Evolutionary conservation across 2,797 vertebrate species (phyloP).

Genomic region (Philypnodon macrostomus): DNA sequence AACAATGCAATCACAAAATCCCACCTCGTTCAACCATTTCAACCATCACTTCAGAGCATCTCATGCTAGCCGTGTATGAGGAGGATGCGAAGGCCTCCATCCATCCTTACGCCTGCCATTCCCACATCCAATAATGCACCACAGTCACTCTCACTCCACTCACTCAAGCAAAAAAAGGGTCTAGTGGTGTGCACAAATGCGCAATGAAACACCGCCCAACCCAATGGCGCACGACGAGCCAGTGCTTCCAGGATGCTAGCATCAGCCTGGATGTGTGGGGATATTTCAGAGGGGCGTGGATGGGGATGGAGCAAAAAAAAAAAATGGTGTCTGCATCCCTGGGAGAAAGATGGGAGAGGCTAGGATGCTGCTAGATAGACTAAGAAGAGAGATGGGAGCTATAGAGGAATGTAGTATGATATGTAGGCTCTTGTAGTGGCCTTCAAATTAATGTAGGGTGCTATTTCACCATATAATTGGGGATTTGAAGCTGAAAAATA

Average conservation of each 20-base stretch:
- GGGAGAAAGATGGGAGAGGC: slow-evolving; percentile 12
- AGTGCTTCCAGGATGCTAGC: slow-evolving; percentile 13
- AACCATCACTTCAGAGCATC: too few relatives aligned
- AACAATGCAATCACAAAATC: too few relatives aligned
- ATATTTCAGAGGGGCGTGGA: slow-evolving; percentile 54
- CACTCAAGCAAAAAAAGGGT: slow-evolving; percentile 25
- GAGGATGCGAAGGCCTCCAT: slow-evolving; percentile 24
- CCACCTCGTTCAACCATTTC: not conserved
- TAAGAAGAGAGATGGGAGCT: slow-evolving; percentile 21
- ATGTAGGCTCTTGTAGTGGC: too few relatives aligned
- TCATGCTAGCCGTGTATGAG: too few relatives aligned
- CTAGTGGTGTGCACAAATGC: slow-evolving; percentile 61
- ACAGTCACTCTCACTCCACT: slow-evolving; percentile 15
- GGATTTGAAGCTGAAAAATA: slow-evolving; percentile 15
- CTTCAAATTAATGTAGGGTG: slow-evolving; percentile 5
- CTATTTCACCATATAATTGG: slow-evolving; percentile 44
- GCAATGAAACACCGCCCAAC: slow-evolving; percentile 67
- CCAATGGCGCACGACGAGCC: slow-evolving; percentile 59
- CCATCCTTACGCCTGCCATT: slow-evolving; percentile 3
- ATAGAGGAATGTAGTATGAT: slow-evolving; percentile 24
- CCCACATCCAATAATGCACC: slow-evolving; percentile 31
- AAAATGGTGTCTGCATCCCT: slow-evolving; percentile 27
- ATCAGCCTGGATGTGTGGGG: not conserved
- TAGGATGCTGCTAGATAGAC: slow-evolving; percentile 43
- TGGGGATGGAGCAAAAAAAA: slow-evolving; percentile 5